phyloP scores from a whole-genome alignment of 2,797 vertebrate genomes.

The Sebastes cheni region DNA sequence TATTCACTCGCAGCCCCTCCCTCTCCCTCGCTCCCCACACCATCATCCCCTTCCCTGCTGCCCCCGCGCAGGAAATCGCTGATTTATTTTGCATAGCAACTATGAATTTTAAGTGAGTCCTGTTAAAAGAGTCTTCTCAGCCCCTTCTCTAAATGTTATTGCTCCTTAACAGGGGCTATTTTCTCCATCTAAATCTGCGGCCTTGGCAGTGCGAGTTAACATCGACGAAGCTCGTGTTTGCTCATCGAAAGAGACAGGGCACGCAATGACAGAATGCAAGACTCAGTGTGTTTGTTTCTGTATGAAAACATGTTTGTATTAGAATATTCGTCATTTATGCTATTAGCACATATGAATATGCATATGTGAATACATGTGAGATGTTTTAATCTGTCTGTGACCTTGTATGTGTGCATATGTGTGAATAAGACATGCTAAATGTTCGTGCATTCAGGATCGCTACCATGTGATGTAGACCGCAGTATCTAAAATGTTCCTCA shows the following conservation, averaged over 20 bases:
- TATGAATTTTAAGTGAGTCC: conserved; percentile 86
- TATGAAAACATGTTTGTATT: not conserved
- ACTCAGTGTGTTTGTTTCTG: not conserved
- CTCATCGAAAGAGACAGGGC: conserved; percentile 28
- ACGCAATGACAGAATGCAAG: not conserved
- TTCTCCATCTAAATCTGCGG: conserved; percentile 67
- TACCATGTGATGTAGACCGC: not conserved
- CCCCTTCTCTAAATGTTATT: conserved; percentile 75
- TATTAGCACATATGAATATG: conserved; percentile 2
- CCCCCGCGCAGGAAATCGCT: conserved; percentile 72
- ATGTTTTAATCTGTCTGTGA: conserved; percentile 27
- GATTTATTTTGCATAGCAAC: conserved; percentile 89
- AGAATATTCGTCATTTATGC: not conserved
- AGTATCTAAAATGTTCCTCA: conserved; percentile 27
- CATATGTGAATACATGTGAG: not conserved
- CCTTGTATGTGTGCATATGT: conserved; percentile 18
- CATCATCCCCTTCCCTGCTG: conserved; percentile 57
- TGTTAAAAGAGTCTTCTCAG: conserved; percentile 76
- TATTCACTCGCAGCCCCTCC: conserved; percentile 81
- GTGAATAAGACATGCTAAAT: conserved; percentile 28
- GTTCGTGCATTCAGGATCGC: not conserved
- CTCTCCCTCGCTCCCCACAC: conserved; percentile 45
- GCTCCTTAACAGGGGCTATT: conserved; percentile 70
- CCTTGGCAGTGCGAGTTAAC: conserved; percentile 44
- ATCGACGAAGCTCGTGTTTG: conserved; percentile 19